Percentiles rank a stretch among this genome's conserved stretches.
phyloP scores from a whole-genome alignment of 1,140 invertebrate species.

The Latrodectus geometricus region DNA sequence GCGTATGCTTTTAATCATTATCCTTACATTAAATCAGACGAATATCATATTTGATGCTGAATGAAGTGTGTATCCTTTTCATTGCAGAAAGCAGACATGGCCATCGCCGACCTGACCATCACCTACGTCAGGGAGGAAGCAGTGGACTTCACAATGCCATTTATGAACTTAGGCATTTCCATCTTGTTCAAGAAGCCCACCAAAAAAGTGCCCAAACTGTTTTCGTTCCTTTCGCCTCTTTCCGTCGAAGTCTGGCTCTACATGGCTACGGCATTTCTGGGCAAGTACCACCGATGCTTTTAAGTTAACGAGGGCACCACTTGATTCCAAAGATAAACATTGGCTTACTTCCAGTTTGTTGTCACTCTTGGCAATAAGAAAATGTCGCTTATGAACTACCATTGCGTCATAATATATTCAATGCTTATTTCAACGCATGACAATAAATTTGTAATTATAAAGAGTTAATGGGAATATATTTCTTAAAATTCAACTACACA shows the following conservation, averaged over 20 bases:
- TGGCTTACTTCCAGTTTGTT: no score
- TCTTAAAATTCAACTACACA: no score
- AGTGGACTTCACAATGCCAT: conserved; percentile 95
- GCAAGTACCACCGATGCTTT: conserved; percentile 93
- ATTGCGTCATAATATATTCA: no score
- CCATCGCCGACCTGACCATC: conserved; percentile 93
- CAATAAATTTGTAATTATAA: no score
- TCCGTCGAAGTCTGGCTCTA: conserved; percentile 96
- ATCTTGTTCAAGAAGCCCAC: conserved; percentile 73
- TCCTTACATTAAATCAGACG: no score
- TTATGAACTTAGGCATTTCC: conserved; percentile 87
- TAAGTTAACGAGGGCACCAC: background rate
- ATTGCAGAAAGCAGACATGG: conserved; percentile 81
- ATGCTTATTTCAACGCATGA: no score
- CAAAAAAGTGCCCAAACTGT: conserved; percentile 90
- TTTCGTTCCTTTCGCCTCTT: conserved; percentile 93
- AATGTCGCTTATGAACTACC: no score
- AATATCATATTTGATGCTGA: no score
- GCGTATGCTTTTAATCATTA: no score
- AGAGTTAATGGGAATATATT: no score
- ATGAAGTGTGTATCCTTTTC: conserved; percentile 58
- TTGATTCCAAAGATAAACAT: no score
- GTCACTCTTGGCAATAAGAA: no score
- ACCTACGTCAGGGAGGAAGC: conserved; percentile 89
- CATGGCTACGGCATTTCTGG: conserved; percentile 93